phyloP scores from a whole-genome alignment of 2,797 vertebrate species.

The Alosa sapidissima region DNA sequence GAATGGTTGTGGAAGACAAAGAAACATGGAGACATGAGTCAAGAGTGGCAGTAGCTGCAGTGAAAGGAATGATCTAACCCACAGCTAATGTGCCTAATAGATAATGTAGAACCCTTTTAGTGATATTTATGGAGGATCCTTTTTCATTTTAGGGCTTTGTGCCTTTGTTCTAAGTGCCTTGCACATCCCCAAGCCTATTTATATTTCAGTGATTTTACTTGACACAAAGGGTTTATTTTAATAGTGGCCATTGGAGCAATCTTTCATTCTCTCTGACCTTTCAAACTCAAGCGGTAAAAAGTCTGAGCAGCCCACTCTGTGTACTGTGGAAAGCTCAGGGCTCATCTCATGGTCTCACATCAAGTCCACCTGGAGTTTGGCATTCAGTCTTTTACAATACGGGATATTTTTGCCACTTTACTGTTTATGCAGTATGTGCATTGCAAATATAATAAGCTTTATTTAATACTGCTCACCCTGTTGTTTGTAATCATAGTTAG shows the following conservation, averaged over 20 bases:
- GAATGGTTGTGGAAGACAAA: conserved; percentile 19
- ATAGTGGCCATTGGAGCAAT: conserved; percentile 15
- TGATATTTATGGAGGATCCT: conserved; percentile 51
- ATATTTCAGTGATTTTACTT: conserved; percentile 43
- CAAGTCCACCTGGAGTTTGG: background rate
- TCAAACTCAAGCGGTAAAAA: background rate
- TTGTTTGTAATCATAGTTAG: background rate
- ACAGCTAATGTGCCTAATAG: conserved; percentile 52
- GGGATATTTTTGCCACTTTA: background rate
- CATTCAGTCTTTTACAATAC: background rate
- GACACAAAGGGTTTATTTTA: conserved; percentile 21
- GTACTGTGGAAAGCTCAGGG: background rate
- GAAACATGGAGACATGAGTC: background rate
- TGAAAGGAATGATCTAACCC: conserved; percentile 46
- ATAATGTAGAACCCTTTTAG: conserved; percentile 54
- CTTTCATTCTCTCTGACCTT: conserved; percentile 23
- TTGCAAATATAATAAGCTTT: background rate
- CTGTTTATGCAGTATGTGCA: background rate
- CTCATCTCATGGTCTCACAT: background rate
- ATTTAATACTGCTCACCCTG: background rate
- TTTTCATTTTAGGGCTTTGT: conserved; percentile 45
- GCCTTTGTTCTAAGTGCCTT: conserved; percentile 45
- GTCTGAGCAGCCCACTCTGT: background rate
- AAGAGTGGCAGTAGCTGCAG: conserved; percentile 34
- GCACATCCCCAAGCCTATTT: conserved; percentile 45